Evolutionary conservation across 2,113 vertebrate genomes (phyloP).

Genomic region (Macroglossus sobrinus): DNA sequence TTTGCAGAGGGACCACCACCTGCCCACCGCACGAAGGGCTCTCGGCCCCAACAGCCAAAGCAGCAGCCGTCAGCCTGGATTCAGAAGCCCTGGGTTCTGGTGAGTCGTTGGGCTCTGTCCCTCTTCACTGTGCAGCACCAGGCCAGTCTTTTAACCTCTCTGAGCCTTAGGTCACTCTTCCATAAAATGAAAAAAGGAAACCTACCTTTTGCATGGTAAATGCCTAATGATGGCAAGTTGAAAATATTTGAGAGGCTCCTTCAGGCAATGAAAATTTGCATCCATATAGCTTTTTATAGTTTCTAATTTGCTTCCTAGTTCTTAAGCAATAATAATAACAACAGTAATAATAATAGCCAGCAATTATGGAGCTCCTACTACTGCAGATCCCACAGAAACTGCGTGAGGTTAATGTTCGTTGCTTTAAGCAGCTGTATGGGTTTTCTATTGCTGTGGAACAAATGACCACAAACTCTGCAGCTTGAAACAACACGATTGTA

Average conservation of each 20-base stretch:
- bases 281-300: not conserved
- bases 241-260: not conserved
- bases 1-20: not conserved
- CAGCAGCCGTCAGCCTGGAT: not conserved
- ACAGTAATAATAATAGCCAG: not conserved
- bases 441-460: not conserved
- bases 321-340: not conserved
- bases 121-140: not conserved
- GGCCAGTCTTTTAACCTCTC: not conserved
- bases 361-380: not conserved
- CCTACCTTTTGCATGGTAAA: not conserved
- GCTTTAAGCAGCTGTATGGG: not conserved
- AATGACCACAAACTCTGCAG: not conserved
- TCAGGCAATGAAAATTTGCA: not conserved
- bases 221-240: not conserved
- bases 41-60: rapidly evolving
- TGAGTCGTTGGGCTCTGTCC: too few species aligned
- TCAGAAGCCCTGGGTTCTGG: not conserved
- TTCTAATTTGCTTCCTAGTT: not conserved
- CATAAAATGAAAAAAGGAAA: not conserved
- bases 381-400: not conserved
- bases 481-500: not conserved
- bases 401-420: not conserved
- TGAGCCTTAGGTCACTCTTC: not conserved
- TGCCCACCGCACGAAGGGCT: not conserved